Evolutionary conservation across 2,888 invertebrate genomes (phyloP).

Genomic region (Julus scandinavius): DNA sequence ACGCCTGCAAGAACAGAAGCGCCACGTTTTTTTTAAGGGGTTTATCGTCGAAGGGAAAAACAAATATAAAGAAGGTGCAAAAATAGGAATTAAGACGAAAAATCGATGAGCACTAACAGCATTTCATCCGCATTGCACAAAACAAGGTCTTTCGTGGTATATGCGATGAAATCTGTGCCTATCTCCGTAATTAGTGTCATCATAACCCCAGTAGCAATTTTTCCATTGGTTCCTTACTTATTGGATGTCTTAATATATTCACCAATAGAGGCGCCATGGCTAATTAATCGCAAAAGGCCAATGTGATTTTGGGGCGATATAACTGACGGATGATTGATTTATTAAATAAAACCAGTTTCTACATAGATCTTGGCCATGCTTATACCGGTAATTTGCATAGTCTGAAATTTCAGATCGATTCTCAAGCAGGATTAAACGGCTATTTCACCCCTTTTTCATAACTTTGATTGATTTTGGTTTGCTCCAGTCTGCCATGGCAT

Average conservation of each 20-base stretch:
- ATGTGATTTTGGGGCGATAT: neutral
- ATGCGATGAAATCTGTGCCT: too few relatives aligned
- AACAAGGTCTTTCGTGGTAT: neutral
- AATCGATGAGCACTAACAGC: constrained; percentile 2
- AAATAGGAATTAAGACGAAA: constrained; percentile 4
- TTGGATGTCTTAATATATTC: neutral
- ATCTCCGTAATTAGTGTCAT: too few relatives aligned
- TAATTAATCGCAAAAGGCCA: constrained; percentile 7
- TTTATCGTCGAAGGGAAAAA: neutral
- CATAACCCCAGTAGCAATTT: too few relatives aligned
- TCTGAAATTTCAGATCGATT: neutral
- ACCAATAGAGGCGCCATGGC: neutral
- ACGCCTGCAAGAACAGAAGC: neutral
- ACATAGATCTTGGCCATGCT: neutral
- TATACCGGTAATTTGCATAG: neutral
- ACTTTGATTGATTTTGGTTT: neutral
- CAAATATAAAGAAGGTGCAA: neutral
- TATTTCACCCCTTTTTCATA: neutral
- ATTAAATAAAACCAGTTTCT: constrained; percentile 11
- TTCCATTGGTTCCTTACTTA: neutral
- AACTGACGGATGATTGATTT: constrained; percentile 34
- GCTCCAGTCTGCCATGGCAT: constrained; percentile 11
- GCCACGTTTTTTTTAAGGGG: neutral
- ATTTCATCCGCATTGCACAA: neutral
- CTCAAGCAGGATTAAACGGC: neutral